These are phyloP conservation scores for Cyanoramphus novaezelandiae DNA, from an alignment of 2,113 vertebrate genomes.

Conservation along the genomic window DNA sequence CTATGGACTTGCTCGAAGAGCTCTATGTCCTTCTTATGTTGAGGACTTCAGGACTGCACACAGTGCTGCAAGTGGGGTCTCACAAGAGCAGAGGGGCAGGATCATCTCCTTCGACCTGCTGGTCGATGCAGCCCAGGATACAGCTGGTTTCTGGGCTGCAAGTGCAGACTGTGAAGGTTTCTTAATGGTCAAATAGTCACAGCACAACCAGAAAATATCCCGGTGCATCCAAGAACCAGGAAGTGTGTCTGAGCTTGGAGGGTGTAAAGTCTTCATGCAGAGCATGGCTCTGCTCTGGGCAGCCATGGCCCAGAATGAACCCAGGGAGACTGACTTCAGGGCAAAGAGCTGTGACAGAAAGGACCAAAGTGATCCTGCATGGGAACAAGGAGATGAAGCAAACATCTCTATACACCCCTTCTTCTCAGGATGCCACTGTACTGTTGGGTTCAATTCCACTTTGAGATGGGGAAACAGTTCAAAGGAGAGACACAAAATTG, in stretches of 20 bases:
- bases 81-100: neutral
- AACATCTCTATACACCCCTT: neutral
- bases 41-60: neutral
- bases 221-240: neutral
- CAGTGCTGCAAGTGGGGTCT: neutral
- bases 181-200: neutral
- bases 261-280: neutral
- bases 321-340: neutral
- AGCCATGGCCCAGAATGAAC: neutral
- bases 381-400: neutral
- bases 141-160: neutral
- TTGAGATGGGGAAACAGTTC: neutral
- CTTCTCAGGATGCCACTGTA: neutral
- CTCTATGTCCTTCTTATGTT: neutral
- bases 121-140: neutral
- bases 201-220: neutral
- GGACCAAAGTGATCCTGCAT: neutral
- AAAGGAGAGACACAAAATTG: neutral
- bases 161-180: neutral
- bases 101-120: neutral
- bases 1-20: neutral
- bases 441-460: neutral
- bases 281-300: neutral
- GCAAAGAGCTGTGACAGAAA: neutral
- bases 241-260: neutral